Evolutionary conservation across 2,113 vertebrate genomes (phyloP).

Genomic region (Struthidea cinerea): DNA sequence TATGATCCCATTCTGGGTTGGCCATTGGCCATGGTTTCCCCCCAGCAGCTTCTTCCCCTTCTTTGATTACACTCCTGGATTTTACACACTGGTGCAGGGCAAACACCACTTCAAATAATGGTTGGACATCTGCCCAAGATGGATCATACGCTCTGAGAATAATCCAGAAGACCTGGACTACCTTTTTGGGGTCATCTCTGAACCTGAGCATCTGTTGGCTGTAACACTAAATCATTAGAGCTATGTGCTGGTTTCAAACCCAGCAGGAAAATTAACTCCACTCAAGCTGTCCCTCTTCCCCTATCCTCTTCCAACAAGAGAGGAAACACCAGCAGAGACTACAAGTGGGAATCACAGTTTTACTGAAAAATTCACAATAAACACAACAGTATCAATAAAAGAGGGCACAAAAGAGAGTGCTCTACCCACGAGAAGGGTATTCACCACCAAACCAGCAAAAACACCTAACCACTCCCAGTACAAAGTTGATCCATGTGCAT

Average conservation of each 20-base stretch:
- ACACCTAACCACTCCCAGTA: fast-evolving
- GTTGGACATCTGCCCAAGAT: not conserved
- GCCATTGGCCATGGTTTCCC: not conserved
- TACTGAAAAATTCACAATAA: not conserved
- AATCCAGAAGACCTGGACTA: not conserved
- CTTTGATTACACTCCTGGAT: not conserved
- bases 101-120: not conserved
- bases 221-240: not conserved
- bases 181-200: not conserved
- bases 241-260: not conserved
- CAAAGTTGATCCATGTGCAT: not conserved
- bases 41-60: not conserved
- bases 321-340: not conserved
- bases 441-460: not conserved
- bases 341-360: not conserved
- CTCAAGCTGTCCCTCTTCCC: not conserved
- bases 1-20: not conserved
- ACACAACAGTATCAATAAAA: not conserved
- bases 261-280: not conserved
- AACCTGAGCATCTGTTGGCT: not conserved
- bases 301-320: not conserved
- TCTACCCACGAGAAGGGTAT: not conserved
- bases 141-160: not conserved
- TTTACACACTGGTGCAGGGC: not conserved
- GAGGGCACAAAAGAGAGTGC: not conserved